Base-by-base conservation (phyloP, 2,113 vertebrate genomes). In the Larimichthys polyactis region DNA sequence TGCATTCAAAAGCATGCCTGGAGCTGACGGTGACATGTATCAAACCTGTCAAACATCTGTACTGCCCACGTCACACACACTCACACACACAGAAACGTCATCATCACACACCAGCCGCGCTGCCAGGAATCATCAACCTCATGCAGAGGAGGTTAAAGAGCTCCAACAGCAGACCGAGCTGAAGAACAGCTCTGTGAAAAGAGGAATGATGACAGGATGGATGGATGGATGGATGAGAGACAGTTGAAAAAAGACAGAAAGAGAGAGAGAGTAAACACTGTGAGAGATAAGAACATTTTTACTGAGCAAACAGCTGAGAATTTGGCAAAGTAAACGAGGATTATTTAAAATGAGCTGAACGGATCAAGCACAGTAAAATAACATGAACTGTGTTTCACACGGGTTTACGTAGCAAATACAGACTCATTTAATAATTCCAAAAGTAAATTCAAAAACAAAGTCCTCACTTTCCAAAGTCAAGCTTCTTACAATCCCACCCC, bases 131-230 rank as follows among this genome's bases (percentile, higher is more conserved):
- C 80, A 82, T 82, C 43, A 58, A 1, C 44, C 60, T 72, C 81
- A 67, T 15, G 74, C 24, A 76, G 68, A 48, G 79, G n/a, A 17
- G 22, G 60, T 22, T 71, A 54, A 78, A 83, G 43, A 60, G 60
- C 51, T 19, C 11, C 6, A 4, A 51, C 49, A 36, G 22, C 32
- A 70, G 20, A 19, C 27, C 8, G 36, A 43, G 36, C n/a, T 70
- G 49, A 51, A 54, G 32, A 14, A 22, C 57, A 24, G 57, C 55
- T 29, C 44, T 24, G 22, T n/a, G 36, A 49, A 63, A 52, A 19
- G 11, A 20, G 22, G 36, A 8, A 16, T 24, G 49, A 80, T 49
- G 46, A 44, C 48, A 14, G 12, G 48, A 66, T 29, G 73, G 60
- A 70, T 24, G 52, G 48, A 36, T 29, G 73, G 54, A 70, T 27